Evolutionary conservation across 2,888 invertebrate genomes (phyloP).

Genomic region (Plebejus argus): DNA sequence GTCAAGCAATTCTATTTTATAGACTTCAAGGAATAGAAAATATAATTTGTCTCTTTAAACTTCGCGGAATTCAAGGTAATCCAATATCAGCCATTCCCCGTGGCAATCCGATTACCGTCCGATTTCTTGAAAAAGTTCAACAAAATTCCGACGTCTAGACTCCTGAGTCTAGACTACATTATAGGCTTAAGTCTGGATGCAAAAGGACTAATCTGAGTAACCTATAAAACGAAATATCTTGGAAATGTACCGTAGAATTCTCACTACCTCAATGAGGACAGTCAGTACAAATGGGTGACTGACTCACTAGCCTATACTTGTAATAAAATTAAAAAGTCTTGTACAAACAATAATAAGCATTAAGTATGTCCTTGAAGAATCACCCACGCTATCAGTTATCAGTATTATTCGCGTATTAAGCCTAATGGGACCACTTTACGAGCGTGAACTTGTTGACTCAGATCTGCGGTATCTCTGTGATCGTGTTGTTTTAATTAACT

Average conservation of each 20-base stretch:
- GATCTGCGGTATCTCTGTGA: background rate
- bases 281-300: background rate
- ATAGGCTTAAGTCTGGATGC: conserved; percentile 7
- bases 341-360: background rate
- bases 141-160: conserved; percentile 11
- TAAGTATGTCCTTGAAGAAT: background rate
- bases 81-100: background rate
- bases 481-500: conserved; percentile 17
- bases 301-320: background rate
- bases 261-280: background rate
- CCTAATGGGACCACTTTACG: conserved; percentile 13
- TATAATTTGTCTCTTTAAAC: background rate
- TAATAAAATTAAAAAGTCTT: background rate
- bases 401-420: conserved; percentile 20
- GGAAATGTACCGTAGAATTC: background rate
- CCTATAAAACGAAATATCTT: background rate
- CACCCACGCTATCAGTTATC: background rate
- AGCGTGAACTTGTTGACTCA: background rate
- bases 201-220: background rate
- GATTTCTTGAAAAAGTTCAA: conserved; percentile 18
- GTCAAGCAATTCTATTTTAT: background rate
- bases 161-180: conserved; percentile 6
- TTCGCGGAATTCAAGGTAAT: background rate
- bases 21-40: background rate
- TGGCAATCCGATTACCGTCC: conserved; percentile 19